Percentiles rank a stretch among this genome's conserved stretches.
Conservation (phyloP, 2,888 invertebrate species). For the Eumerus sabulonum region DNA sequence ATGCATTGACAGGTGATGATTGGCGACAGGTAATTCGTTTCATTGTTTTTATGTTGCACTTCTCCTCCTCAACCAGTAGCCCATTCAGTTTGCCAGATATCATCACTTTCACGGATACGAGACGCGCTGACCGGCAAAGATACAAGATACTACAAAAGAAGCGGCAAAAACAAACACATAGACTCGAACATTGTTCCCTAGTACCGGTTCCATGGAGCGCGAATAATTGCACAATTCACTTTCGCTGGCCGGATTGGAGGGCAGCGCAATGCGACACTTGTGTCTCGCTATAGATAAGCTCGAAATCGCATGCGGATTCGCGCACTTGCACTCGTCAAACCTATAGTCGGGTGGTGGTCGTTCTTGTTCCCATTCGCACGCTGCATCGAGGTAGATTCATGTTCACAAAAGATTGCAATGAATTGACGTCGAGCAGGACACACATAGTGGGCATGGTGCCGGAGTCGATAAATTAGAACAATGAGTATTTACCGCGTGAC, state of each 20-base stretch:
- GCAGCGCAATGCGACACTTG: constrained; percentile 49
- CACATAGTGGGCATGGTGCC: constrained; percentile 33
- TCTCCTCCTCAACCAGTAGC: constrained; percentile 4
- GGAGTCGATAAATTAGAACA: constrained; percentile 20
- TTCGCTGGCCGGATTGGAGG: constrained; percentile 42
- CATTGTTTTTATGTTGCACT: constrained; percentile 36
- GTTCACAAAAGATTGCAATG: constrained; percentile 47
- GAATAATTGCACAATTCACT: constrained; percentile 52
- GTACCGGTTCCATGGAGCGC: not conserved
- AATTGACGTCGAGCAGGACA: constrained; percentile 57
- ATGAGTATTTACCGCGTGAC: not conserved
- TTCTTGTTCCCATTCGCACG: too few species aligned
- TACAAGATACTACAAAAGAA: constrained; percentile 9
- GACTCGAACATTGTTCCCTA: not conserved
- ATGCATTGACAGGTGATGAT: constrained; percentile 61
- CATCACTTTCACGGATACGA: constrained; percentile 51
- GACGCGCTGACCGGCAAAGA: constrained; percentile 16
- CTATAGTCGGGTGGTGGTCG: too few species aligned
- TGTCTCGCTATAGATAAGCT: not conserved
- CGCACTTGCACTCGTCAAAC: not conserved
- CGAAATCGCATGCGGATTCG: constrained; percentile 8
- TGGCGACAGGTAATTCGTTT: constrained; percentile 56
- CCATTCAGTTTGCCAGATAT: constrained; percentile 42
- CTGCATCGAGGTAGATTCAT: constrained; percentile 36
- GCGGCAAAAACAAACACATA: constrained; percentile 10